Conservation (phyloP, 1,140 invertebrate genomes). For the Apis mellifera region Amel_HAv3.1 CM009938.2:1100001-1100500, state of each 20-base stretch:
- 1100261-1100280: not conserved
- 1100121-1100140: too few species aligned
- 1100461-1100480: constrained; percentile 5
- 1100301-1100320: too few species aligned
- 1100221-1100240: not conserved
- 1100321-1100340: too few species aligned
- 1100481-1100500: constrained; percentile 27
- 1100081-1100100: too few species aligned
- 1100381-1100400: not conserved
- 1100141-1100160: not conserved
- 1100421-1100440: not conserved
- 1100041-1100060: too few species aligned
- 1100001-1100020: too few species aligned
- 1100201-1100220: not conserved
- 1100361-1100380: not conserved
- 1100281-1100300: too few species aligned
- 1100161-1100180: too few species aligned
- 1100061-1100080: too few species aligned
- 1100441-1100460: not conserved
- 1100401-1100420: constrained; percentile 8
- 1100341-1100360: constrained; percentile 1
- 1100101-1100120: too few species aligned
- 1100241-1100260: too few species aligned
- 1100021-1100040: too few species aligned
- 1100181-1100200: not conserved